These are phyloP conservation scores for Sarcophaga carnaria DNA, from an alignment of 2,888 invertebrate species.

Conservation along the genomic window DNA sequence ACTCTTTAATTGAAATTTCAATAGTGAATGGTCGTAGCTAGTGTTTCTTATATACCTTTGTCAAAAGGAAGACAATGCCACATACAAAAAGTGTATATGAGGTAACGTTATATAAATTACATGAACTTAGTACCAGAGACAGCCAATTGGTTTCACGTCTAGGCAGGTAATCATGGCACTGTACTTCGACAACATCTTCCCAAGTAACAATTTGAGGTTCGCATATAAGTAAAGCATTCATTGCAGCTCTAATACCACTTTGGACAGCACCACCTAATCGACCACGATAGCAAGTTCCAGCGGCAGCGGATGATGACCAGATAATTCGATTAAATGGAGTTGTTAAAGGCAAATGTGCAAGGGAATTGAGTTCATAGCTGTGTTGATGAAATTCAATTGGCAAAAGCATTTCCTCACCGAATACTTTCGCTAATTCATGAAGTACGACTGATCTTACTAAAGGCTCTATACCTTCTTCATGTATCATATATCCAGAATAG, in stretches of 20 bases:
- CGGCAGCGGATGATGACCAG: constrained; percentile 78
- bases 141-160: constrained; percentile 54
- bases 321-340: constrained; percentile 79
- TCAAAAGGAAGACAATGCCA: constrained; percentile 73
- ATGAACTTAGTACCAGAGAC: constrained; percentile 72
- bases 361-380: constrained; percentile 73
- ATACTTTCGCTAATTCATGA: constrained; percentile 72
- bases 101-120: constrained; percentile 79
- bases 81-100: constrained; percentile 75
- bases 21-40: neutral
- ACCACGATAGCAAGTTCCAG: constrained; percentile 77
- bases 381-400: constrained; percentile 73
- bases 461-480: constrained; percentile 70
- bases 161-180: constrained; percentile 69
- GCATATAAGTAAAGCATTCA: constrained; percentile 76
- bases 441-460: constrained; percentile 71
- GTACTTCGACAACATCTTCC: constrained; percentile 77
- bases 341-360: constrained; percentile 73
- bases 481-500: constrained; percentile 76
- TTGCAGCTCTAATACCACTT: constrained; percentile 79
- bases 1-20: neutral
- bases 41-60: constrained; percentile 66
- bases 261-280: constrained; percentile 80
- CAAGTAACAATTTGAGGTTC: constrained; percentile 79
- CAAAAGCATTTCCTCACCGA: constrained; percentile 76